These are phyloP conservation scores for Doryteuthis pealeii DNA, from an alignment of 1,140 invertebrate species.

Conservation along the genomic window DNA sequence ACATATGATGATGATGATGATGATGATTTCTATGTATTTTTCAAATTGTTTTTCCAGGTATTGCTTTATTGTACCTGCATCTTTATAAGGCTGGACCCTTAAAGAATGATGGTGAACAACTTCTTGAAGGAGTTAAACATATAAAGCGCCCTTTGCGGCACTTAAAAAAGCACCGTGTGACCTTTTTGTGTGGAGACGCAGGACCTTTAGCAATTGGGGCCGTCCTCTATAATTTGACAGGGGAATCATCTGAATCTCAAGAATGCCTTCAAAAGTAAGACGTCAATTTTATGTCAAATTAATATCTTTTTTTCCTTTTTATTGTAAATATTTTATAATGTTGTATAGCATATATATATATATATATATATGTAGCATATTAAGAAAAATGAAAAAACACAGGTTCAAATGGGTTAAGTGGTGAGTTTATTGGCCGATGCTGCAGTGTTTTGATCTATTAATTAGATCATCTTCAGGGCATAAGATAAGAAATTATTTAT, in stretches of 20 bases:
- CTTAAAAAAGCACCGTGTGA: conserved; percentile 63
- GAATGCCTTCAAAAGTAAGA: conserved; percentile 53
- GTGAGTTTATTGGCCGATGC: no score
- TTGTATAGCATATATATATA: no score
- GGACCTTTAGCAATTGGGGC: conserved; percentile 74
- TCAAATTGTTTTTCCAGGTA: conserved; percentile 54
- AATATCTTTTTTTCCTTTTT: not conserved
- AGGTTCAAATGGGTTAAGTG: no score
- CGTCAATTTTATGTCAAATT: not conserved
- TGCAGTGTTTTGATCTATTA: no score
- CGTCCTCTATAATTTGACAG: conserved; percentile 66
- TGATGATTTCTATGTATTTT: no score
- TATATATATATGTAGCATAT: no score
- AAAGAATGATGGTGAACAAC: conserved; percentile 34
- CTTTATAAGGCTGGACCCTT: conserved; percentile 54
- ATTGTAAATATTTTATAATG: not conserved
- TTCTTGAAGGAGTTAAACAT: conserved; percentile 62
- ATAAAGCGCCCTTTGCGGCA: conserved; percentile 59
- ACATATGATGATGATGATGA: no score
- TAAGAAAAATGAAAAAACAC: no score
- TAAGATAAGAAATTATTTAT: not conserved
- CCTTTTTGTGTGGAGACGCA: conserved; percentile 78
- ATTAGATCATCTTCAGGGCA: no score
- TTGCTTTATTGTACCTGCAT: conserved; percentile 64
- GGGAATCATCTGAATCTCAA: conserved; percentile 32